Conservation (phyloP, 2,888 invertebrate genomes). For the Leptinotarsa juncta region DNA sequence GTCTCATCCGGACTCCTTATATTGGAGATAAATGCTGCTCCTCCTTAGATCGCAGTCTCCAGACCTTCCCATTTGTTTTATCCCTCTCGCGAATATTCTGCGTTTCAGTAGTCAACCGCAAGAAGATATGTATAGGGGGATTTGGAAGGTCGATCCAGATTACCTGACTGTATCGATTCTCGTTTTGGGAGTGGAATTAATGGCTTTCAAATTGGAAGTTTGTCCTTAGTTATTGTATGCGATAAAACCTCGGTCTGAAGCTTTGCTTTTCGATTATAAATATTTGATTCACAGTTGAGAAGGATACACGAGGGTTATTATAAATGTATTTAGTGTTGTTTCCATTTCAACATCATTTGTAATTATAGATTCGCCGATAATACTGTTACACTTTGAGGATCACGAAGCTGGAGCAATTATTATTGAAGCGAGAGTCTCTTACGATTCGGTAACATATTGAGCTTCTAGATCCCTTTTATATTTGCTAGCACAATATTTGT, state of each 20-base stretch:
- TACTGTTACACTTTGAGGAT: too few relatives aligned
- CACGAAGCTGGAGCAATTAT: too few relatives aligned
- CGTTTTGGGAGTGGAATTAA: constrained; percentile 32
- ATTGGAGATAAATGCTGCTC: constrained; percentile 56
- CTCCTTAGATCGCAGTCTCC: constrained; percentile 51
- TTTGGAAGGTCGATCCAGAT: constrained; percentile 31
- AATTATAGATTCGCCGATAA: too few relatives aligned
- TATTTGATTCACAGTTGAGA: background rate
- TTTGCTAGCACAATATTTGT: too few relatives aligned
- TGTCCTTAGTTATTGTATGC: constrained; percentile 30
- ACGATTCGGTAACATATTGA: too few relatives aligned
- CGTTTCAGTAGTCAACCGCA: constrained; percentile 39
- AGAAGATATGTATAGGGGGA: constrained; percentile 38
- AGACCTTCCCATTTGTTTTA: constrained; percentile 47
- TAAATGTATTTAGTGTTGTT: too few relatives aligned
- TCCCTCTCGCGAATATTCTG: constrained; percentile 43
- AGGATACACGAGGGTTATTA: too few relatives aligned
- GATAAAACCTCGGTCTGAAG: constrained; percentile 22
- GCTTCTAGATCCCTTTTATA: too few relatives aligned
- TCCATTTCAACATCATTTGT: too few relatives aligned
- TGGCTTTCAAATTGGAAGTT: constrained; percentile 33
- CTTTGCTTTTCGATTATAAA: background rate
- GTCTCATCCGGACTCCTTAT: constrained; percentile 60
- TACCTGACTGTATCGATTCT: constrained; percentile 37
- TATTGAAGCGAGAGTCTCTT: too few relatives aligned